These are phyloP conservation scores for Pampus argenteus DNA, from an alignment of 2,797 vertebrate species.

Conservation along the genomic window DNA sequence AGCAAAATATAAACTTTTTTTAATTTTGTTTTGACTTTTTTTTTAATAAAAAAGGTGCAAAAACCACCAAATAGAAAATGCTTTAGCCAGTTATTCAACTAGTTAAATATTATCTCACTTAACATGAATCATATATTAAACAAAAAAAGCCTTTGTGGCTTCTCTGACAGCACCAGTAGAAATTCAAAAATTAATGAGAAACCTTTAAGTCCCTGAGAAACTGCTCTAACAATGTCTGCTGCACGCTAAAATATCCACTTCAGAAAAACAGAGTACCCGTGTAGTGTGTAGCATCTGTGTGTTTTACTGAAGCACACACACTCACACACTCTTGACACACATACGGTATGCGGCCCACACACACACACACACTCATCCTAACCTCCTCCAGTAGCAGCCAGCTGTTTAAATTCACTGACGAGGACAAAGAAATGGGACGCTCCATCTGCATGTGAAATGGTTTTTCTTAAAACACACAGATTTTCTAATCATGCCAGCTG, in stretches of 20 bases:
- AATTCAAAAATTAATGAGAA: conserved; percentile 73
- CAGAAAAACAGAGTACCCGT: conserved; percentile 58
- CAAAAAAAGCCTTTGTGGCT: conserved; percentile 69
- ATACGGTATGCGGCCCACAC: not conserved
- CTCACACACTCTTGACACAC: conserved; percentile 3
- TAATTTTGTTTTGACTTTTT: not conserved
- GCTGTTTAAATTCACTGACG: conserved; percentile 62
- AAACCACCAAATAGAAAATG: conserved; percentile 40
- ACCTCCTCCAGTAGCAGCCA: conserved; percentile 49
- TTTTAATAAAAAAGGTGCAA: no score
- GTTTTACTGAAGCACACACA: conserved; percentile 25
- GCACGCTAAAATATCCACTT: conserved; percentile 57
- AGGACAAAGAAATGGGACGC: conserved; percentile 48
- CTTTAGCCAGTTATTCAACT: no score
- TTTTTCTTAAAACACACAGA: conserved; percentile 42
- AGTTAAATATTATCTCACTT: conserved; percentile 62
- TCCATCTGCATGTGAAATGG: conserved; percentile 41
- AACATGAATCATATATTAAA: conserved; percentile 71
- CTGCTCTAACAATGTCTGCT: conserved; percentile 39
- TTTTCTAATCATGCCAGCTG: conserved; percentile 33
- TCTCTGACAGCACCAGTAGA: conserved; percentile 38
- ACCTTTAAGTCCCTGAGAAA: conserved; percentile 57
- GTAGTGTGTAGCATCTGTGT: conserved; percentile 62
- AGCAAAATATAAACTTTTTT: not conserved
- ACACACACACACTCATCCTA: conserved; percentile 6